Percentiles rank a stretch among this genome's conserved stretches.
Evolutionary conservation across 1,140 invertebrate species (phyloP).

Genomic region (Orius insidiosus): DNA sequence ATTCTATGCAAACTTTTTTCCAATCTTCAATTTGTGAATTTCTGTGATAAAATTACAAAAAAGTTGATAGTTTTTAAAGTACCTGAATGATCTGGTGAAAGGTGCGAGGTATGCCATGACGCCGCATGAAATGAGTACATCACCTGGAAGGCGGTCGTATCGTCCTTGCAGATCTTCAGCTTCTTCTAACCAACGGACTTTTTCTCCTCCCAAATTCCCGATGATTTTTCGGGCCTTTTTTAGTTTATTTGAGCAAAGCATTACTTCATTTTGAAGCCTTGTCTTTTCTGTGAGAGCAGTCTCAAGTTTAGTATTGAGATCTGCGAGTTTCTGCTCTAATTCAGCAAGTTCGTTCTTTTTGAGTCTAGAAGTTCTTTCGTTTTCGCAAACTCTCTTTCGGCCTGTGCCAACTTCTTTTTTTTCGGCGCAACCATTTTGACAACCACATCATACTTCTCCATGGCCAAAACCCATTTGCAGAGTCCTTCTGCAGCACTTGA

Average conservation of each 20-base stretch:
- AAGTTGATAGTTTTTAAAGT: conserved; percentile 4
- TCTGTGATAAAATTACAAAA: no score
- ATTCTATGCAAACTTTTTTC: conserved; percentile 41
- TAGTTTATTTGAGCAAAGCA: conserved; percentile 73
- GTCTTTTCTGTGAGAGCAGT: conserved; percentile 49
- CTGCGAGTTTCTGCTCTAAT: conserved; percentile 59
- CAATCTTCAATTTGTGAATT: conserved; percentile 37
- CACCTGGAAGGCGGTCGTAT: conserved; percentile 68
- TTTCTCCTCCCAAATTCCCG: conserved; percentile 76
- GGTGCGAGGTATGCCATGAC: conserved; percentile 81
- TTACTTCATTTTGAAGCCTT: conserved; percentile 70
- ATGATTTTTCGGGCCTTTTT: conserved; percentile 71
- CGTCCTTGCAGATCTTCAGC: conserved; percentile 56
- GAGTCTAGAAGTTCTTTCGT: conserved; percentile 65
- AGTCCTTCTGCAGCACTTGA: conserved; percentile 76
- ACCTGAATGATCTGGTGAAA: conserved; percentile 51
- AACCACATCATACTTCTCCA: conserved; percentile 82
- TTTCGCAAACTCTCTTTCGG: conserved; percentile 55
- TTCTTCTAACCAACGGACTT: conserved; percentile 61
- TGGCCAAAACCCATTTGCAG: conserved; percentile 84
- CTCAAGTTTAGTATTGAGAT: conserved; percentile 49
- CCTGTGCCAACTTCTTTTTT: conserved; percentile 58
- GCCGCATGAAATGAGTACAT: conserved; percentile 73
- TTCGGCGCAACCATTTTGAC: conserved; percentile 71
- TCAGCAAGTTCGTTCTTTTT: conserved; percentile 55